phyloP scores from a whole-genome alignment of 2,888 invertebrate species.

The Cephus spinipes region DNA sequence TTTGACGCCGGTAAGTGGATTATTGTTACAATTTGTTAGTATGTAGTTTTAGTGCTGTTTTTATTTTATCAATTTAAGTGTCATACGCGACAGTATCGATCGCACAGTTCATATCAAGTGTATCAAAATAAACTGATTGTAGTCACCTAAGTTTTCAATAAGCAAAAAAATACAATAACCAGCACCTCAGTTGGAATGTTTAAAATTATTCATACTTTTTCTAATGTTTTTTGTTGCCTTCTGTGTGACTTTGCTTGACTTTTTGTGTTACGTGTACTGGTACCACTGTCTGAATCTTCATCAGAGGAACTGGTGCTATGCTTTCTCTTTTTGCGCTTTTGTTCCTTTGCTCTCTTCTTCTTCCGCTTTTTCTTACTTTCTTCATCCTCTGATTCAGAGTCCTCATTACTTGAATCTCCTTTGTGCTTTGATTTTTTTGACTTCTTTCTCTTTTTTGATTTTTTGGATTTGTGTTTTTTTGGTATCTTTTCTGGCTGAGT shows the following conservation, averaged over 20 bases:
- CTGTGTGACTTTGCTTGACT: slow-evolving; percentile 35
- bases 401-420: slow-evolving; percentile 35
- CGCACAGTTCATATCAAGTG: background rate
- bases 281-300: slow-evolving; percentile 36
- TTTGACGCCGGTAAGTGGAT: slow-evolving; percentile 79
- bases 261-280: slow-evolving; percentile 16
- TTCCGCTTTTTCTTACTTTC: slow-evolving; percentile 47
- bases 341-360: slow-evolving; percentile 45
- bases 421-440: slow-evolving; percentile 47
- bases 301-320: slow-evolving; percentile 39
- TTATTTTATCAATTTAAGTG: background rate
- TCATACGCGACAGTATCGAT: background rate
- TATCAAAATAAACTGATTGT: background rate
- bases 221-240: slow-evolving; percentile 42
- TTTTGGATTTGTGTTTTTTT: slow-evolving; percentile 53
- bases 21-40: background rate
- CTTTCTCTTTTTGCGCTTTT: slow-evolving; percentile 46
- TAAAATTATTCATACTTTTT: slow-evolving; percentile 59
- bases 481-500: slow-evolving; percentile 9
- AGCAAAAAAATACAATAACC: background rate
- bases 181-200: slow-evolving; percentile 38
- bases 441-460: slow-evolving; percentile 56
- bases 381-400: slow-evolving; percentile 35
- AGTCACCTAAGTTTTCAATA: background rate
- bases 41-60: background rate